Conservation (phyloP, 2,888 invertebrate species). For the Melangyna quadrimaculata region DNA sequence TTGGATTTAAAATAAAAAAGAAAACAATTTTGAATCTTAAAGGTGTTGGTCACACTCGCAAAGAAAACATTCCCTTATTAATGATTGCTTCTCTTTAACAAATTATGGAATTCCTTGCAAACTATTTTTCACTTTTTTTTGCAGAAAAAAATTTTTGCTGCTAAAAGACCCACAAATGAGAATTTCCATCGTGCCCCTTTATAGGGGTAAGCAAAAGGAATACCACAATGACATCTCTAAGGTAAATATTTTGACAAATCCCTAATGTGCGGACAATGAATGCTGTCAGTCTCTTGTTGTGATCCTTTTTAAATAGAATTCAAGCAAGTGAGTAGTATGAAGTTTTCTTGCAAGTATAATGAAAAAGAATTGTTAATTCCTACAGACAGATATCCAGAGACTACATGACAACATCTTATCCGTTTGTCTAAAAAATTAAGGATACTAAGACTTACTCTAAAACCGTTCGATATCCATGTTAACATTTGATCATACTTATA, state of each 20-base stretch:
- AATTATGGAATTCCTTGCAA: conserved; percentile 14
- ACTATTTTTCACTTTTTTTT: not conserved
- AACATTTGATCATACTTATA: conserved; percentile 12
- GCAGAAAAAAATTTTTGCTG: not conserved
- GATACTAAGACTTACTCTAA: not conserved
- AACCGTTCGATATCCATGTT: conserved; percentile 22
- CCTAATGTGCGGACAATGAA: conserved; percentile 73
- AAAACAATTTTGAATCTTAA: conserved; percentile 43
- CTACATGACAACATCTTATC: not conserved
- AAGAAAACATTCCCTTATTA: conserved; percentile 18
- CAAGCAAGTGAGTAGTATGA: not conserved
- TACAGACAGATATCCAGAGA: conserved; percentile 21
- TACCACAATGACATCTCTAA: conserved; percentile 72
- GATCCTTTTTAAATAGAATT: conserved; percentile 48
- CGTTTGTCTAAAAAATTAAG: not conserved
- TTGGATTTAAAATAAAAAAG: conserved; percentile 9
- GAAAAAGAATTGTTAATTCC: conserved; percentile 24
- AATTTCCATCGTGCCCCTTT: conserved; percentile 10
- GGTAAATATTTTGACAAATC: conserved; percentile 75
- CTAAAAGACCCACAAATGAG: conserved; percentile 1
- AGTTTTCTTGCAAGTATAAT: not conserved
- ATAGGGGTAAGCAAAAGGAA: conserved; percentile 51
- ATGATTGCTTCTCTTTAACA: not conserved
- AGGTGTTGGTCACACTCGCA: conserved; percentile 33
- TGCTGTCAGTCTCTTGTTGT: conserved; percentile 72